These are phyloP conservation scores for Tylochromis polylepis DNA, from an alignment of 2,113 vertebrate genomes.

Conservation along the genomic window DNA sequence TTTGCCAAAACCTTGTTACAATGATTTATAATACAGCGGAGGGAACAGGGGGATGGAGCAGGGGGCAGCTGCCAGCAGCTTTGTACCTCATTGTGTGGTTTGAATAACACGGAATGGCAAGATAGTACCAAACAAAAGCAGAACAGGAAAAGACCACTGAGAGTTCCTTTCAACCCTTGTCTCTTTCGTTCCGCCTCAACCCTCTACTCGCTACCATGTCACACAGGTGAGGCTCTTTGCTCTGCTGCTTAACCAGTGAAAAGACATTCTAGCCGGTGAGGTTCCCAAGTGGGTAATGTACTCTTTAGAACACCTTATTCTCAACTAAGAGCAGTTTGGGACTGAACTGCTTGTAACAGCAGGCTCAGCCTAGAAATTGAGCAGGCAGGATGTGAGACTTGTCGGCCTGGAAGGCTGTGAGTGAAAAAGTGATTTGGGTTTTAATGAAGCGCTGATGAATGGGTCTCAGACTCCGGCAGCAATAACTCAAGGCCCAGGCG, in stretches of 20 bases:
- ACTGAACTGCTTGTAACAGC: conserved; percentile 23
- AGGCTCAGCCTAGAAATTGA: conserved; percentile 8
- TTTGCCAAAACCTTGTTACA: conserved; percentile 33
- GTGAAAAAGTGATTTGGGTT: conserved; percentile 60
- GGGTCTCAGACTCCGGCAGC: conserved; percentile 34
- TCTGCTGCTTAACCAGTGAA: conserved; percentile 17
- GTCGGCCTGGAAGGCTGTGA: conserved; percentile 23
- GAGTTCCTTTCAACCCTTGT: conserved; percentile 34
- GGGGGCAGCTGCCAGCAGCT: conserved; percentile 30
- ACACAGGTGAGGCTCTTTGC: conserved; percentile 17
- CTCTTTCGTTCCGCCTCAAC: neutral
- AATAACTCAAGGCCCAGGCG: conserved; percentile 57
- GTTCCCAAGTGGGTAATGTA: conserved; percentile 42
- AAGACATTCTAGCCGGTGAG: conserved; percentile 11
- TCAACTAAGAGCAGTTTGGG: neutral
- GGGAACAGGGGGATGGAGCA: neutral
- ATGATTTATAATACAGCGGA: conserved; percentile 20
- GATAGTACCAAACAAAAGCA: conserved; percentile 57
- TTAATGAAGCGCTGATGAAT: conserved; percentile 68
- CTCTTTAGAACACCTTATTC: conserved; percentile 31
- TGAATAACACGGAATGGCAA: conserved; percentile 53
- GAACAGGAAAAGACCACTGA: conserved; percentile 62
- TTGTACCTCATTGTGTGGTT: conserved; percentile 59
- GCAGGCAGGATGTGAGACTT: conserved; percentile 40
- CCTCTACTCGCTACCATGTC: neutral